A percentile compares a stretch with the other conserved stretches of the same genome.
phyloP scores from a whole-genome alignment of 2,888 invertebrate species.

The Metopia argyrocephala region DNA sequence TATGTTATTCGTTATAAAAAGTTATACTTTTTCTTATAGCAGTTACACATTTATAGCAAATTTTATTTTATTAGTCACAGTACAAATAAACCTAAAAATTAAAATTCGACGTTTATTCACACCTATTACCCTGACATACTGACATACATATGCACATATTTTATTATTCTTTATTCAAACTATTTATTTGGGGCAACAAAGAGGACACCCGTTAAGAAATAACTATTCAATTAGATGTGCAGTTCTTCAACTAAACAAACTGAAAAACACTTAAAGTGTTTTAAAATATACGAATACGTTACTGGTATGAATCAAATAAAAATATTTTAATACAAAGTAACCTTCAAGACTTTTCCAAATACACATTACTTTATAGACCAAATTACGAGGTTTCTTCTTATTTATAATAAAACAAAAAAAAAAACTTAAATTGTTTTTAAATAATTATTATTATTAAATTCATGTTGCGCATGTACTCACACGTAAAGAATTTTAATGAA shows the following conservation, averaged over 20 bases:
- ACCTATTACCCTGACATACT: constrained; percentile 48
- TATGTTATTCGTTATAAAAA: too few relatives aligned
- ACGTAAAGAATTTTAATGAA: constrained; percentile 46
- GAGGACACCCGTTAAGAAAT: neutral
- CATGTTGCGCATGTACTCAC: constrained; percentile 54
- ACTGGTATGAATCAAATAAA: neutral
- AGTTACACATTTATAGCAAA: too few relatives aligned
- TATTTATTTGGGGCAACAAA: constrained; percentile 5
- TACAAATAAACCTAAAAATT: neutral
- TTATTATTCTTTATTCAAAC: constrained; percentile 22
- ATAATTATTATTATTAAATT: constrained; percentile 5
- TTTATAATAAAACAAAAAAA: neutral
- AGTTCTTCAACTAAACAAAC: neutral
- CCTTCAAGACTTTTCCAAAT: too few relatives aligned
- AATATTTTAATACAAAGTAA: neutral
- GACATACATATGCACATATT: constrained; percentile 31
- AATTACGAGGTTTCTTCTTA: neutral
- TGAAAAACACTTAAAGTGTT: neutral
- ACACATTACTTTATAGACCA: too few relatives aligned
- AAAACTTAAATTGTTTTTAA: neutral
- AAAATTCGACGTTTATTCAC: constrained; percentile 13
- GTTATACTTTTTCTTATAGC: too few relatives aligned
- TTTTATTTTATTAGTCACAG: too few relatives aligned
- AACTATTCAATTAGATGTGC: neutral
- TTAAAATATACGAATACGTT: neutral